phyloP scores from a whole-genome alignment of 2,888 invertebrate species.

The Charanyca ferruginea region DNA sequence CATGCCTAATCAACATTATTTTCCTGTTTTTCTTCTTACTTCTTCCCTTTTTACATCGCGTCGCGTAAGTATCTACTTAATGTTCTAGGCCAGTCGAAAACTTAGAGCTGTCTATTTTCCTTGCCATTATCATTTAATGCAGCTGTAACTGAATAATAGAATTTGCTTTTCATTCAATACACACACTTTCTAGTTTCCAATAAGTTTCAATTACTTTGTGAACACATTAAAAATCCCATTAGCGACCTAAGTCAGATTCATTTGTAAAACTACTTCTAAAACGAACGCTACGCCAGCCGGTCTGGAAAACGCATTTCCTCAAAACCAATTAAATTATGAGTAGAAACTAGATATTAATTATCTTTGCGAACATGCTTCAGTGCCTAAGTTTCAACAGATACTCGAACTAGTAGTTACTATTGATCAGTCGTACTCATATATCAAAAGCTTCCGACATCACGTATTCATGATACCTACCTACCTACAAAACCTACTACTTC shows the following conservation, averaged over 20 bases:
- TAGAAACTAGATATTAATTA: conserved; percentile 21
- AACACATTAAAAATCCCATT: conserved; percentile 30
- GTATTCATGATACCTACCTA: conserved; percentile 10
- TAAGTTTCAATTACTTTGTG: conserved; percentile 1
- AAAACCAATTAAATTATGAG: conserved; percentile 9
- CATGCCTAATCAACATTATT: conserved; percentile 20
- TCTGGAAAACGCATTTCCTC: background rate
- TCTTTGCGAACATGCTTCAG: background rate
- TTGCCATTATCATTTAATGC: background rate
- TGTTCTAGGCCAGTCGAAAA: background rate
- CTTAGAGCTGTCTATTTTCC: background rate
- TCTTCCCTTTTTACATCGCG: background rate
- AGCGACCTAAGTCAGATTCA: background rate
- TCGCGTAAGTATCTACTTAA: background rate
- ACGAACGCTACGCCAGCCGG: too few relatives aligned
- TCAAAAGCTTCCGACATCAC: conserved; percentile 26
- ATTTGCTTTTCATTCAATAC: conserved; percentile 1
- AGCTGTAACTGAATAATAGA: background rate
- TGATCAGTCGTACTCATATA: conserved; percentile 8
- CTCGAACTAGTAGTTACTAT: conserved; percentile 3
- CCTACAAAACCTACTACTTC: background rate
- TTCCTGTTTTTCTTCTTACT: conserved; percentile 10
- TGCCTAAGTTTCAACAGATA: conserved; percentile 15
- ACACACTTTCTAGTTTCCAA: background rate
- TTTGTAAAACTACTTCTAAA: conserved; percentile 4